These are phyloP conservation scores for Psilopogon haemacephalus DNA, from an alignment of 2,113 vertebrate genomes.

Conservation along the genomic window DNA sequence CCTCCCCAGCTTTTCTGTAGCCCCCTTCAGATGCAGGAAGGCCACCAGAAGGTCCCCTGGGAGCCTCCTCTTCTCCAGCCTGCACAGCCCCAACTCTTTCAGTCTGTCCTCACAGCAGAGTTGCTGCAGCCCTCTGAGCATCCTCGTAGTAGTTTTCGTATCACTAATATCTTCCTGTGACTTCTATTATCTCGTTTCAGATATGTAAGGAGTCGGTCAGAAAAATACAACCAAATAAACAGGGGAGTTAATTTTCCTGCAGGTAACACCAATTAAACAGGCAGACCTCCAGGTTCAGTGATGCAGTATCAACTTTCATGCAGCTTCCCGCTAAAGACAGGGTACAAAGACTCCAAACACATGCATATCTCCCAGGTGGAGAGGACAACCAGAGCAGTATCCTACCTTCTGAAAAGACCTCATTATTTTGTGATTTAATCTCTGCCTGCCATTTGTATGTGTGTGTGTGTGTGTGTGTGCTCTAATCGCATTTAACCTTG, in stretches of 20 bases:
- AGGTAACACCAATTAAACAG: background rate
- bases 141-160: constrained; percentile 2
- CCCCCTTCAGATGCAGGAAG: too few species aligned
- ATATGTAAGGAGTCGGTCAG: background rate
- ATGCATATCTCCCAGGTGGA: constrained; percentile 31
- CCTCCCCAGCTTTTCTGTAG: too few species aligned
- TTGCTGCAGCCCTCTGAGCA: too few species aligned
- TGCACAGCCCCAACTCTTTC: too few species aligned
- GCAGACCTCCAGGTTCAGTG: constrained; percentile 23
- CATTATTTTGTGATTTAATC: constrained; percentile 58
- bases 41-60: too few species aligned
- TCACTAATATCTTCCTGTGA: constrained; percentile 12
- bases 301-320: constrained; percentile 19
- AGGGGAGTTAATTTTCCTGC: constrained; percentile 1
- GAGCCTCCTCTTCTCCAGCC: too few species aligned
- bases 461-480: background rate
- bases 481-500: constrained; percentile 63
- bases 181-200: constrained; percentile 27
- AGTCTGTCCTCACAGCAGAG: too few species aligned
- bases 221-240: background rate
- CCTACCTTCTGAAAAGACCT: constrained; percentile 34
- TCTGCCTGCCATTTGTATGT: constrained; percentile 32
- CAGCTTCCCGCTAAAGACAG: constrained; percentile 5
- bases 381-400: constrained; percentile 21
- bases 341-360: constrained; percentile 13